Evolutionary conservation across 2,888 invertebrate species (phyloP).

Genomic region (Melipona beecheii): DNA sequence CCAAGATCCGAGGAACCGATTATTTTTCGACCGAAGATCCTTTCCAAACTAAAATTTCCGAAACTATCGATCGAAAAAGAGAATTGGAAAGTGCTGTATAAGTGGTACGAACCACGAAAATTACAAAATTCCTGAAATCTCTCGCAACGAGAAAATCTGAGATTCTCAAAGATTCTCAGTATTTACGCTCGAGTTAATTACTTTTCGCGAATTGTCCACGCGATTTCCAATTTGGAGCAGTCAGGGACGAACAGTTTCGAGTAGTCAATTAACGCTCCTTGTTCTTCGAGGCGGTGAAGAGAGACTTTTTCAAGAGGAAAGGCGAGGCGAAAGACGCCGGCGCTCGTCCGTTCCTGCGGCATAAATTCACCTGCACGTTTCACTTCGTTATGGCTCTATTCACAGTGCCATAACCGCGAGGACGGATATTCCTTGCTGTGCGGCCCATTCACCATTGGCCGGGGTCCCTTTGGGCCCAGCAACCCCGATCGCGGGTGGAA

Average conservation of each 20-base stretch:
- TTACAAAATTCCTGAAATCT: not conserved
- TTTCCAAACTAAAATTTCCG: not conserved
- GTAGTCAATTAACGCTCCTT: conserved; percentile 21
- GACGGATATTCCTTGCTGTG: conserved; percentile 74
- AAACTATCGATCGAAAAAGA: not conserved
- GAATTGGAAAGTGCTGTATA: not conserved
- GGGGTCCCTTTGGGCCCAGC: conserved; percentile 46
- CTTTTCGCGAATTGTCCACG: no score
- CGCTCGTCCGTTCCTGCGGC: conserved; percentile 74
- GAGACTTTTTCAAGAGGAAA: conserved; percentile 36
- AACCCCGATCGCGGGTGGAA: conserved; percentile 50
- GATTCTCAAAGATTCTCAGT: not conserved
- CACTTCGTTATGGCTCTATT: conserved; percentile 81
- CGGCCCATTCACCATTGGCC: conserved; percentile 67
- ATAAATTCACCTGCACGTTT: conserved; percentile 80
- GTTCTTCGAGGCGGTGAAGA: not conserved
- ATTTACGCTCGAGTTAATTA: not conserved
- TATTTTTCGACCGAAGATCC: not conserved
- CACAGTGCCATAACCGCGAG: conserved; percentile 75
- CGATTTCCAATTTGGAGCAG: not conserved
- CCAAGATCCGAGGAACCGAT: not conserved
- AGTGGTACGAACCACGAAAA: no score
- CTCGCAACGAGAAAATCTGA: not conserved
- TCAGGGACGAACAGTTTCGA: not conserved
- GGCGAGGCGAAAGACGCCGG: conserved; percentile 52